phyloP scores from a whole-genome alignment of 2,113 vertebrate genomes.

The Nothoprocta pentlandii region DNA sequence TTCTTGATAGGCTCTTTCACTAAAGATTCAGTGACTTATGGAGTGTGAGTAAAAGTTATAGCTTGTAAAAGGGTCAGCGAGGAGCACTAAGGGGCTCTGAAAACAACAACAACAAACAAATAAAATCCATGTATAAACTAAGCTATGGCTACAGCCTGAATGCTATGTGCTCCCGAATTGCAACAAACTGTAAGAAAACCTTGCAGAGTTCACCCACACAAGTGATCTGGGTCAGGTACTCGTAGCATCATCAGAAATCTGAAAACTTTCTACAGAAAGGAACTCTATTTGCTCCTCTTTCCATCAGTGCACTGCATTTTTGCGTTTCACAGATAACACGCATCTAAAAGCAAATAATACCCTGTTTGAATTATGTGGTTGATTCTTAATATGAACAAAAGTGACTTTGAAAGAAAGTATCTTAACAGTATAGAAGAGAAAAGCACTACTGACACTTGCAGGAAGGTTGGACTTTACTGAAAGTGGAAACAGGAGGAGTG shows the following conservation, averaged over 20 bases:
- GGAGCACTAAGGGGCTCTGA: slow-evolving; percentile 53
- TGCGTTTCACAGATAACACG: background rate
- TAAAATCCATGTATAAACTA: slow-evolving; percentile 26
- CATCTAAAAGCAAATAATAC: background rate
- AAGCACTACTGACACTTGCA: background rate
- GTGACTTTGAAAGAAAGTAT: background rate
- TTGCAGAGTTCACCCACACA: background rate
- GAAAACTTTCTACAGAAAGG: background rate
- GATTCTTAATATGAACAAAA: background rate
- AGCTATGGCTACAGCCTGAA: slow-evolving; percentile 4
- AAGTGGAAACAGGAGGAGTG: background rate
- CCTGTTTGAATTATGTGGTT: background rate
- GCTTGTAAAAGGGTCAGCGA: slow-evolving; percentile 58
- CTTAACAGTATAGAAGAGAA: background rate
- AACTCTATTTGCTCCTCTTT: background rate
- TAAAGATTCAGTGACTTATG: slow-evolving; percentile 70
- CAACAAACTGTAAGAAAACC: slow-evolving; percentile 39
- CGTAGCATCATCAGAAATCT: slow-evolving; percentile 59
- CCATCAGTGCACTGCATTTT: background rate
- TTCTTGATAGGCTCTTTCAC: slow-evolving; percentile 59
- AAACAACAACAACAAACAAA: slow-evolving; percentile 65
- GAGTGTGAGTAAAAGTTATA: slow-evolving; percentile 64
- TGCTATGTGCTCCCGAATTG: slow-evolving; percentile 45
- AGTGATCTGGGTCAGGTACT: slow-evolving; percentile 38
- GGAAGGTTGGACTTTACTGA: background rate